Evolutionary conservation across 1,140 invertebrate genomes (phyloP).

Genomic region (Plodia interpunctella): DNA sequence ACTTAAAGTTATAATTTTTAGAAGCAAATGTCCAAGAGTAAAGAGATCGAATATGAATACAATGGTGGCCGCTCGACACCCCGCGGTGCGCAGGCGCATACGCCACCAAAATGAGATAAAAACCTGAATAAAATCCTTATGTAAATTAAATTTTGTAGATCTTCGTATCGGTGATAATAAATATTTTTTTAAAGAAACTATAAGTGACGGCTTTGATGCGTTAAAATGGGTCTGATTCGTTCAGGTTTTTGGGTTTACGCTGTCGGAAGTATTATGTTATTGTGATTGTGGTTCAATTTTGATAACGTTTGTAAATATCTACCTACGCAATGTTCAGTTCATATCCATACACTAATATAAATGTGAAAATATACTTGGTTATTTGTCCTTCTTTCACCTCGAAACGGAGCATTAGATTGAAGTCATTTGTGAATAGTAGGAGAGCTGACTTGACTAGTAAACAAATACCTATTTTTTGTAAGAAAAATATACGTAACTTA

Average conservation of each 20-base stretch:
- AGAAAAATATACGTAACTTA: too few species aligned
- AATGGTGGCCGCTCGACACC: slow-evolving; percentile 49
- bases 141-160: slow-evolving; percentile 70
- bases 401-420: too few species aligned
- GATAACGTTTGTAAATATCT: too few species aligned
- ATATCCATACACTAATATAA: too few species aligned
- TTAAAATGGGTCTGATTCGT: not conserved
- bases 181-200: slow-evolving; percentile 34
- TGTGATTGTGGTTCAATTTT: not conserved
- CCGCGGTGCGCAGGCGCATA: slow-evolving; percentile 50
- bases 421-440: too few species aligned
- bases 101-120: slow-evolving; percentile 49
- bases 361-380: too few species aligned
- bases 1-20: slow-evolving; percentile 61
- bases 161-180: slow-evolving; percentile 37
- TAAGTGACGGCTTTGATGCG: slow-evolving; percentile 2
- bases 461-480: too few species aligned
- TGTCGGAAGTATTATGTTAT: not conserved
- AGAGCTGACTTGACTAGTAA: too few species aligned
- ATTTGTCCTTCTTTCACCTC: too few species aligned
- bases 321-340: too few species aligned
- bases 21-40: slow-evolving; percentile 54
- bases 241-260: not conserved
- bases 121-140: slow-evolving; percentile 63
- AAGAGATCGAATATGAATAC: slow-evolving; percentile 53